These are phyloP conservation scores for Odontamblyopus rebecca DNA, from an alignment of 2,797 vertebrate genomes.

Conservation along the genomic window DNA sequence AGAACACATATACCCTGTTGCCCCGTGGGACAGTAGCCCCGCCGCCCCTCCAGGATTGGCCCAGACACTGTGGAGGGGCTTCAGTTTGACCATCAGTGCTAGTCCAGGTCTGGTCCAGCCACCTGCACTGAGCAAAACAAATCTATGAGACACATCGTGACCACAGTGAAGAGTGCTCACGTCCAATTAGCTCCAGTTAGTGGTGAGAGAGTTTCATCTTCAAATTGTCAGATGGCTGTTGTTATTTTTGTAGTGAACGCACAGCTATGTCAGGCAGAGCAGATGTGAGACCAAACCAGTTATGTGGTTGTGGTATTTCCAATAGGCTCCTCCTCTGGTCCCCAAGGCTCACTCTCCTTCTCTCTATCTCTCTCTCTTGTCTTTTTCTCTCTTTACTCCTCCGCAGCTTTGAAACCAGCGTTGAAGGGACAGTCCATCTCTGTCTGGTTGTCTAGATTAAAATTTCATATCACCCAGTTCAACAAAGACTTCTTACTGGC, in stretches of 20 bases:
- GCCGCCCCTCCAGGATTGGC: slow-evolving; percentile 64
- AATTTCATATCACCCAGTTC: slow-evolving; percentile 70
- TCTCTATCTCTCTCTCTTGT: slow-evolving; percentile 16
- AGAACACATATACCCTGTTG: slow-evolving; percentile 66
- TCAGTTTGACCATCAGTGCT: slow-evolving; percentile 75
- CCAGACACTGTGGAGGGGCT: slow-evolving; percentile 59
- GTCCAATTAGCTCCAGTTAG: slow-evolving; percentile 17
- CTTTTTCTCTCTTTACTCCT: slow-evolving; percentile 30
- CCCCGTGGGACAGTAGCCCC: slow-evolving; percentile 72
- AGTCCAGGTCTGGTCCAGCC: slow-evolving; percentile 54
- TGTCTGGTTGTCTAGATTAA: slow-evolving; percentile 68
- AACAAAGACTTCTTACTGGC: slow-evolving; percentile 60
- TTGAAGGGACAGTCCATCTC: slow-evolving; percentile 55
- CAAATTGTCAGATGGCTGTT: slow-evolving; percentile 26
- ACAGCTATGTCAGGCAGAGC: slow-evolving; percentile 60
- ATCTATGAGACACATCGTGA: slow-evolving; percentile 15
- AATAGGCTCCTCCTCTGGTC: slow-evolving; percentile 67
- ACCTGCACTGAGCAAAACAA: slow-evolving; percentile 63
- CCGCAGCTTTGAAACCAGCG: slow-evolving; percentile 46
- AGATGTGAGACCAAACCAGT: slow-evolving; percentile 68
- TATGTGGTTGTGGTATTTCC: slow-evolving; percentile 70
- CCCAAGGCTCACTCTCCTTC: slow-evolving; percentile 42
- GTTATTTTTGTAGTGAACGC: slow-evolving; percentile 49
- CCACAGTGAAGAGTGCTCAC: background rate
- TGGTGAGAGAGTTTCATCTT: slow-evolving; percentile 15